A percentile compares a stretch with the other conserved stretches of the same genome.
Evolutionary conservation across 37 sponge, comb jelly and placozoan species (phyloP).

Genomic region (Chondrilla cf. caribensis): DNA sequence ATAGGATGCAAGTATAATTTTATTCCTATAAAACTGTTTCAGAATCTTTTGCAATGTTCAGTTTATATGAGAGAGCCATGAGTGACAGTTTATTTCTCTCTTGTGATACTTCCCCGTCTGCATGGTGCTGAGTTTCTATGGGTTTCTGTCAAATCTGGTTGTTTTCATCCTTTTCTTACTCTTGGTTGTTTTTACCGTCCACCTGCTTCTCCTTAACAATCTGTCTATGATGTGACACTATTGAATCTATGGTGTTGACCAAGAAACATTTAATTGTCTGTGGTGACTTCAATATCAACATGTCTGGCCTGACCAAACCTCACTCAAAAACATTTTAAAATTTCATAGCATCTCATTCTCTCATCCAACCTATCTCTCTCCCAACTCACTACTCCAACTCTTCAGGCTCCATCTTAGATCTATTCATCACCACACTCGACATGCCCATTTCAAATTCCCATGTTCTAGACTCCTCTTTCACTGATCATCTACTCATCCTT

Average conservation of each 20-base stretch:
- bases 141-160: neutral
- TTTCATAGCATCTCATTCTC: slow-evolving; percentile 3
- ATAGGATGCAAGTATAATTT: too few relatives aligned
- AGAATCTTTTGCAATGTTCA: too few relatives aligned
- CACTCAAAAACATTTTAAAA: neutral
- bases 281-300: slow-evolving; percentile 10
- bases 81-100: too few relatives aligned
- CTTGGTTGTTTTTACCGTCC: slow-evolving; percentile 23
- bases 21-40: too few relatives aligned
- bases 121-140: slow-evolving; percentile 9
- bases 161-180: neutral
- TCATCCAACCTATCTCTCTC: neutral
- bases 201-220: slow-evolving; percentile 1
- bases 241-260: slow-evolving; percentile 11
- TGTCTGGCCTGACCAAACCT: neutral
- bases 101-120: too few relatives aligned
- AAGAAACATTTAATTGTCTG: neutral
- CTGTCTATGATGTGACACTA: slow-evolving; percentile 1
- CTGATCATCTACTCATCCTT: slow-evolving; percentile 10
- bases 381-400: neutral
- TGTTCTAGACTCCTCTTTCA: neutral
- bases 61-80: too few relatives aligned
- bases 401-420: slow-evolving; percentile 1
- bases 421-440: neutral
- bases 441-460: neutral